phyloP scores from a whole-genome alignment of 1,140 invertebrate species.

The Cotesia typhae region DNA sequence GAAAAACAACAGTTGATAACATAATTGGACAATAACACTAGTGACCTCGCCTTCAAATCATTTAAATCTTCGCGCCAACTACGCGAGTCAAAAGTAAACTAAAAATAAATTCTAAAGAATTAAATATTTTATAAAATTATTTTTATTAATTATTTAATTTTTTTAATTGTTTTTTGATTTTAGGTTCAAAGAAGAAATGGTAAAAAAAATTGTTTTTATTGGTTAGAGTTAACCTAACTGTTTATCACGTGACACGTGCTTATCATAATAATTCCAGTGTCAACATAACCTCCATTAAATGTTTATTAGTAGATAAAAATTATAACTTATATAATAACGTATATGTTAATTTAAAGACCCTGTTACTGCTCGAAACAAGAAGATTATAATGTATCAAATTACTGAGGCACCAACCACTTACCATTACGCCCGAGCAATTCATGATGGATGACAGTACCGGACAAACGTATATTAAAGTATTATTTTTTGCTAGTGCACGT shows the following conservation, averaged over 20 bases:
- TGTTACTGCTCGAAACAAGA: neutral
- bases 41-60: neutral
- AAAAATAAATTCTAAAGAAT: too few relatives aligned
- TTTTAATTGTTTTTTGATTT: neutral
- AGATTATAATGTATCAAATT: slow-evolving; percentile 10
- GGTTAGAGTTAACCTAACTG: too few relatives aligned
- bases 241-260: too few relatives aligned
- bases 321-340: slow-evolving; percentile 6
- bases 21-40: neutral
- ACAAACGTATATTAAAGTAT: slow-evolving; percentile 69
- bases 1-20: too few relatives aligned
- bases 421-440: slow-evolving; percentile 14
- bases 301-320: too few relatives aligned
- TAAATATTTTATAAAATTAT: neutral
- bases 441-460: slow-evolving; percentile 33
- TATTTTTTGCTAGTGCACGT: slow-evolving; percentile 89
- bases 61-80: slow-evolving; percentile 12
- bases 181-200: too few relatives aligned
- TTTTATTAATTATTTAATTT: neutral
- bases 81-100: neutral
- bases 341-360: neutral
- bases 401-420: neutral
- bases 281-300: too few relatives aligned
- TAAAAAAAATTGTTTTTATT: too few relatives aligned
- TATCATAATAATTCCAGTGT: too few relatives aligned